Evolutionary conservation across 37 sponge, comb jelly and placozoan species (phyloP).

Genomic region (Halichondria panicea): DNA sequence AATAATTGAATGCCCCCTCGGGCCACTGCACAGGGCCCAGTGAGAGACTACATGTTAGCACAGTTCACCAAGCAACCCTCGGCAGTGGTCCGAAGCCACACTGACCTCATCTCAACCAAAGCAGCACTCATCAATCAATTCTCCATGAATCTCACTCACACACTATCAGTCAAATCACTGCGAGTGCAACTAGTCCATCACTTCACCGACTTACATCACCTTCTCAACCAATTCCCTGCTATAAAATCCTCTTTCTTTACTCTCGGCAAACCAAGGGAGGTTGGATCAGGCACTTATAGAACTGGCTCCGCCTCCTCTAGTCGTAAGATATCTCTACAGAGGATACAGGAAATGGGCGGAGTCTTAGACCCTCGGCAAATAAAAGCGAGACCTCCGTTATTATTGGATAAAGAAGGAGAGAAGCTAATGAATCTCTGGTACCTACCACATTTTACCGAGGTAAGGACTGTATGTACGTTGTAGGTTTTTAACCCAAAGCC

Average conservation of each 20-base stretch:
- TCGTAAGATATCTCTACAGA: too few relatives aligned
- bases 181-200: constrained; percentile 42
- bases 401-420: constrained; percentile 60
- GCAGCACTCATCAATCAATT: constrained; percentile 20
- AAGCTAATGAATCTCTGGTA: constrained; percentile 71
- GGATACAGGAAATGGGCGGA: too few relatives aligned
- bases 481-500: too few relatives aligned
- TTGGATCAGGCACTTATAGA: not conserved
- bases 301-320: not conserved
- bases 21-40: constrained; percentile 59
- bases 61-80: constrained; percentile 29
- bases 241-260: constrained; percentile 16
- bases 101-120: constrained; percentile 24
- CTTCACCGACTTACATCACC: constrained; percentile 23
- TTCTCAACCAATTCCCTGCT: constrained; percentile 50
- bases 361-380: constrained; percentile 21
- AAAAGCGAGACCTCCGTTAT: constrained; percentile 5
- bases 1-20: not conserved
- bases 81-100: not conserved
- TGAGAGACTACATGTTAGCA: constrained; percentile 60
- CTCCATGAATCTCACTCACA: constrained; percentile 21
- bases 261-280: not conserved
- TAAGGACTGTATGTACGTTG: too few relatives aligned
- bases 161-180: constrained; percentile 39
- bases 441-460: constrained; percentile 76